Conservation (phyloP, 2,113 vertebrate genomes). For the Pteronura brasiliensis region DNA sequence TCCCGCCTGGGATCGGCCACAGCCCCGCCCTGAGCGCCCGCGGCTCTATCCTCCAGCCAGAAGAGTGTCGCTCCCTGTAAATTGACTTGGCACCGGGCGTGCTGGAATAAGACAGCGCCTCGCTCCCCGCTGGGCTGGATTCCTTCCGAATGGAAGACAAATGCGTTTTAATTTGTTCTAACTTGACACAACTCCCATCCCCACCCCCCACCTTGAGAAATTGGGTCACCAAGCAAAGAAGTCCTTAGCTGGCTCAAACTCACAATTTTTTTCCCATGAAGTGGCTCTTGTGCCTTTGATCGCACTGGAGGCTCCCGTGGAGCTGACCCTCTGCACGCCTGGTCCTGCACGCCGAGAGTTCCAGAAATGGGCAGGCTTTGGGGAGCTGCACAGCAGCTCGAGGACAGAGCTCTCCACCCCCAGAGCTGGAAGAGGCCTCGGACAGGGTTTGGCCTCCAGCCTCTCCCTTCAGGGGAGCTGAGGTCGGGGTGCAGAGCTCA, state of each 20-base stretch:
- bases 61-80: background rate
- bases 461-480: background rate
- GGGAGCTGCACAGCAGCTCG: background rate
- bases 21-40: accelerated
- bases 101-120: background rate
- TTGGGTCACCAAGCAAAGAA: background rate
- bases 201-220: background rate
- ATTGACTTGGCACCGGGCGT: background rate
- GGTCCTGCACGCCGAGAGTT: accelerated
- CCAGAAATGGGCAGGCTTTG: accelerated
- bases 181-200: background rate
- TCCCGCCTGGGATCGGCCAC: background rate
- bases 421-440: accelerated
- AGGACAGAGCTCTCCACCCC: accelerated
- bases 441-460: accelerated
- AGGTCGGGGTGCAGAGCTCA: background rate
- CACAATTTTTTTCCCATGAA: accelerated
- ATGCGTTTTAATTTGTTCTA: slow-evolving; percentile 48
- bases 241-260: background rate
- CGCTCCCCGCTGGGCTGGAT: background rate
- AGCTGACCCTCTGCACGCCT: background rate
- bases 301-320: accelerated
- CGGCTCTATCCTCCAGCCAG: background rate
- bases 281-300: too few species aligned
- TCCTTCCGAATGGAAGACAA: background rate